Evolutionary conservation across 2,888 invertebrate genomes (phyloP).

Genomic region (Tupiocoris notatus): DNA sequence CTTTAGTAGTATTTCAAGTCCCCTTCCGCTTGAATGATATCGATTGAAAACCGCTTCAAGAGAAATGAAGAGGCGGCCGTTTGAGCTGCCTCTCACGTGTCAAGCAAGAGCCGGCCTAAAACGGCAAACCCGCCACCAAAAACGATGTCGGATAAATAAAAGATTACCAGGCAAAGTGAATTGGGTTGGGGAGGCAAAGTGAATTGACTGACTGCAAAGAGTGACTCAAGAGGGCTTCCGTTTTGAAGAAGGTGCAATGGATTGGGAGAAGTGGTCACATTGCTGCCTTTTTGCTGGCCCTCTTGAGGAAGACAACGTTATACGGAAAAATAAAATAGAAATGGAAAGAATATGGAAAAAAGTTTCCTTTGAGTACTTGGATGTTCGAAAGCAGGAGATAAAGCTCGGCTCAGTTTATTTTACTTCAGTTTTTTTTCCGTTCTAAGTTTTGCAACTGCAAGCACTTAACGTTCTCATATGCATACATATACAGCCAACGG

Average conservation of each 20-base stretch:
- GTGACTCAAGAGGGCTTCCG: neutral
- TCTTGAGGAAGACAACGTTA: too few relatives aligned
- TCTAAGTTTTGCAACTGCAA: too few relatives aligned
- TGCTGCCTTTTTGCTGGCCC: too few relatives aligned
- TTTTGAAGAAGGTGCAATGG: neutral
- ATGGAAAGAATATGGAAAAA: too few relatives aligned
- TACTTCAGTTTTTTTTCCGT: too few relatives aligned
- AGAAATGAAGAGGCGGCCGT: neutral
- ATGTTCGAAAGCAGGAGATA: too few relatives aligned
- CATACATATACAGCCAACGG: too few relatives aligned
- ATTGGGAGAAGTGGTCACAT: too few relatives aligned
- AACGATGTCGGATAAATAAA: slow-evolving; percentile 7
- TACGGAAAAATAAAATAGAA: too few relatives aligned
- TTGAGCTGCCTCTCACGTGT: neutral
- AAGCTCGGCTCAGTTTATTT: too few relatives aligned
- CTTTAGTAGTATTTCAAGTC: neutral
- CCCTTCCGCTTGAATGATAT: neutral
- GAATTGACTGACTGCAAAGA: neutral
- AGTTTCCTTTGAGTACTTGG: too few relatives aligned
- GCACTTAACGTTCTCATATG: too few relatives aligned
- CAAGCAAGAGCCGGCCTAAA: neutral
- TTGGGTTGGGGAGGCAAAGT: neutral
- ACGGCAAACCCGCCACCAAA: neutral
- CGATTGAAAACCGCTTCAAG: neutral
- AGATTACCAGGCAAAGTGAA: slow-evolving; percentile 4